Evolutionary conservation across 2,113 vertebrate species (phyloP), one percentile per base, ranked within the genome.

Genomic region (Puntigrus tetrazona): DNA sequence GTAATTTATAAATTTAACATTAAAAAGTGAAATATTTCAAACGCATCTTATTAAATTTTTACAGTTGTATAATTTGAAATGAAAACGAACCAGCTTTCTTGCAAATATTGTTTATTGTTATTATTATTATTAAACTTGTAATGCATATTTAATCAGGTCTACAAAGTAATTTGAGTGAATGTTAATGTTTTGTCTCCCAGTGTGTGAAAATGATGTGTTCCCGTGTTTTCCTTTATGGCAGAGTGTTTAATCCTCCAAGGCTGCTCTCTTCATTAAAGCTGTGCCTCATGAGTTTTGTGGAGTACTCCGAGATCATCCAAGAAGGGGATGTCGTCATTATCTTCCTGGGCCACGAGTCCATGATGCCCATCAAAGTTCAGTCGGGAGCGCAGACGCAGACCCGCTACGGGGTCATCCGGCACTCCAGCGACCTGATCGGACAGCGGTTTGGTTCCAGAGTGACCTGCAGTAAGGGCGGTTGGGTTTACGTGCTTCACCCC

Each of bases 401-500:
- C 0, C 96, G 97, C 55, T 99, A 97, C 0, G 98, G 98, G 0
- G 98, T 94, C 74, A 95, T 99, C 63, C 94, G 98, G 29, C 98
- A 99, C 82, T 98, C 98, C 22, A 91, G 93, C 0, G 97, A 98
- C 88, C 96, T 99, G 84, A 97, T 99, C 3, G 98, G 97, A 5
- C 95, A 95, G 81, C 94, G 92, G 1, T 99, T 96, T 20, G 98
- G 98, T 67, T 96, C 97, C 47, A 98, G 96, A 92, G 96, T 99
- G 88, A 98, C 96, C 38, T 99, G 98, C 86, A 97, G 97, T 92
- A 96, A 97, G 81, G 98, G 98, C 4, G 97, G 98, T 3, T 99
- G 97, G 97, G 97, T 98, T n/a, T 95, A 97, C 3, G 95, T 99
- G 45, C 95, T 99, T 27, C 97, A 99, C 88, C 97, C 97, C 0